A percentile compares a stretch with the other conserved stretches of the same genome.
These are phyloP conservation scores for Nymphalis c-album DNA, from an alignment of 2,888 invertebrate genomes.

Conservation along the genomic window DNA sequence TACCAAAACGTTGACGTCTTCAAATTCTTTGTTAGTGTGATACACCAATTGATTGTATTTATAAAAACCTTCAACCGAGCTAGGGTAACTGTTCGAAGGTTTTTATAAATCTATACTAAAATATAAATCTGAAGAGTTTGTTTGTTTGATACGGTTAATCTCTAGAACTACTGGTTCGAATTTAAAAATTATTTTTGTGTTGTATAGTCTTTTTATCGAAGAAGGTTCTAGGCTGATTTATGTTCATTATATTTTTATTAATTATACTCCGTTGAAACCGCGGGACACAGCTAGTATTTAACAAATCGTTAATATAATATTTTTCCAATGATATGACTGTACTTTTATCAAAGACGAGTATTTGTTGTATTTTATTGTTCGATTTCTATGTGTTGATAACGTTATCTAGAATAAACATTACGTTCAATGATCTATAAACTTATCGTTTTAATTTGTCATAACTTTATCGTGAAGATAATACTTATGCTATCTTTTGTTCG, in stretches of 20 bases:
- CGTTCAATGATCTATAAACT: conserved; percentile 35
- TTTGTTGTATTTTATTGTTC: conserved; percentile 21
- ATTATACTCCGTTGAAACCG: no score
- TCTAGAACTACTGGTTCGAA: no score
- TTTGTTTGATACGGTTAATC: no score
- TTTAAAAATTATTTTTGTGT: no score
- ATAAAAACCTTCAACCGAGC: no score
- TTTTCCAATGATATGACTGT: neutral
- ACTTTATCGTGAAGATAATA: conserved; percentile 7
- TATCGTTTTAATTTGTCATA: neutral
- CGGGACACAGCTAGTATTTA: no score
- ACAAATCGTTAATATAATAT: conserved; percentile 3
- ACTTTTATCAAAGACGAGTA: neutral
- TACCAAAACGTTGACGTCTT: neutral
- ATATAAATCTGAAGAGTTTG: no score
- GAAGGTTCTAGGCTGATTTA: no score
- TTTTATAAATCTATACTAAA: no score
- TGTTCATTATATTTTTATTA: no score
- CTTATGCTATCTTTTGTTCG: neutral
- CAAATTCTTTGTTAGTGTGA: neutral
- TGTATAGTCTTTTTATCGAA: no score
- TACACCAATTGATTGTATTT: no score
- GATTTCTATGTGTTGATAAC: conserved; percentile 33
- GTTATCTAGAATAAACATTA: conserved; percentile 21
- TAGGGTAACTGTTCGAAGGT: neutral